Conservation (phyloP, 2,888 invertebrate species). For the Nebria brevicollis region DNA sequence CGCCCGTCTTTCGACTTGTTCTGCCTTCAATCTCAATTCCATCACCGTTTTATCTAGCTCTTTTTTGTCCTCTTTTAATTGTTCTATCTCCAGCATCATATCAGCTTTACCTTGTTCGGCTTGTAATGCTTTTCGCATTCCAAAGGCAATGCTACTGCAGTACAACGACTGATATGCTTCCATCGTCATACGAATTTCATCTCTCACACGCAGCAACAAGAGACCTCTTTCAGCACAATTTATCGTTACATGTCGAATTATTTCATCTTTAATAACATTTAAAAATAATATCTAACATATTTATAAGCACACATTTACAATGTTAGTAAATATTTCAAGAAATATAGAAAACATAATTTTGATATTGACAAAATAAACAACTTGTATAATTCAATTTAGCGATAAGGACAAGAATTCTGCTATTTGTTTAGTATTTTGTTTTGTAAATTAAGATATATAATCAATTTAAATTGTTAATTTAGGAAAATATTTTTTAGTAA, state of each 20-base stretch:
- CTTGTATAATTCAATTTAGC: too few species aligned
- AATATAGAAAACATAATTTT: too few species aligned
- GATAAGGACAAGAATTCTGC: too few species aligned
- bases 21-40: constrained; percentile 76
- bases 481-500: too few species aligned
- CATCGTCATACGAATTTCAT: constrained; percentile 96
- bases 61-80: constrained; percentile 73
- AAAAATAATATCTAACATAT: too few species aligned
- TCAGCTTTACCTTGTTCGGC: constrained; percentile 91
- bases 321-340: too few species aligned
- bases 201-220: constrained; percentile 89
- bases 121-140: constrained; percentile 97
- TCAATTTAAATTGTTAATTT: too few species aligned
- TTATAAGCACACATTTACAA: too few species aligned
- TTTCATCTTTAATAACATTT: constrained; percentile 70
- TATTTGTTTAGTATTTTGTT: too few species aligned
- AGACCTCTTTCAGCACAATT: constrained; percentile 97
- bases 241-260: constrained; percentile 94
- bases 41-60: constrained; percentile 72
- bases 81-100: constrained; percentile 78
- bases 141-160: constrained; percentile 97
- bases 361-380: too few species aligned
- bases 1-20: constrained; percentile 83
- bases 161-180: constrained; percentile 96
- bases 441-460: too few species aligned